Conservation (phyloP, 1,140 invertebrate genomes). For the Microplitis demolitor region DNA sequence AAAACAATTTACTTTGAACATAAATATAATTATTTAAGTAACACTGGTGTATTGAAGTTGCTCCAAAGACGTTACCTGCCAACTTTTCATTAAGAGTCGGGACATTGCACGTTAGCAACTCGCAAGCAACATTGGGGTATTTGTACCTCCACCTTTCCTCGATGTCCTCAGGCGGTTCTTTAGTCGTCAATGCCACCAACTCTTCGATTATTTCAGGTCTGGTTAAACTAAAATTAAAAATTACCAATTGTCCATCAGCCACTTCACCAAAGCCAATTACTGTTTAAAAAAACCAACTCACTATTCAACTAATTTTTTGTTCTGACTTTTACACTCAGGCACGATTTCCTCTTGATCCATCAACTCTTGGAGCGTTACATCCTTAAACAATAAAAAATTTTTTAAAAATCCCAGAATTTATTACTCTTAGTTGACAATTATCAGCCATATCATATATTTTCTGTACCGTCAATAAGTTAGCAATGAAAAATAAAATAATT, state of each 20-base stretch:
- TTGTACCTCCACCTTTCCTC: slow-evolving; percentile 83
- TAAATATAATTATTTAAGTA: not conserved
- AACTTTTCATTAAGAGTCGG: slow-evolving; percentile 84
- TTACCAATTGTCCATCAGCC: not conserved
- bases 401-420: no score
- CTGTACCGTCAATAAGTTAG: not conserved
- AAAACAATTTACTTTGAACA: no score
- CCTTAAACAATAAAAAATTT: slow-evolving; percentile 65
- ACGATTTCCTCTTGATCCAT: slow-evolving; percentile 94
- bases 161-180: slow-evolving; percentile 79
- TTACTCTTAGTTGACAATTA: slow-evolving; percentile 2
- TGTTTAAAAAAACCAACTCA: slow-evolving; percentile 65
- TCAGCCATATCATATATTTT: not conserved
- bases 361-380: slow-evolving; percentile 87
- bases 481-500: not conserved
- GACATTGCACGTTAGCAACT: slow-evolving; percentile 89
- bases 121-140: slow-evolving; percentile 91
- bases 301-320: slow-evolving; percentile 91
- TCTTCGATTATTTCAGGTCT: slow-evolving; percentile 83
- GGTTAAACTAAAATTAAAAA: slow-evolving; percentile 72
- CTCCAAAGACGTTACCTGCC: slow-evolving; percentile 56
- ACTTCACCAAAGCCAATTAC: not conserved
- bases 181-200: slow-evolving; percentile 83
- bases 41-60: not conserved
- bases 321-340: slow-evolving; percentile 93